phyloP scores from a whole-genome alignment of 1,140 invertebrate genomes.

The Idris sp. region DNA sequence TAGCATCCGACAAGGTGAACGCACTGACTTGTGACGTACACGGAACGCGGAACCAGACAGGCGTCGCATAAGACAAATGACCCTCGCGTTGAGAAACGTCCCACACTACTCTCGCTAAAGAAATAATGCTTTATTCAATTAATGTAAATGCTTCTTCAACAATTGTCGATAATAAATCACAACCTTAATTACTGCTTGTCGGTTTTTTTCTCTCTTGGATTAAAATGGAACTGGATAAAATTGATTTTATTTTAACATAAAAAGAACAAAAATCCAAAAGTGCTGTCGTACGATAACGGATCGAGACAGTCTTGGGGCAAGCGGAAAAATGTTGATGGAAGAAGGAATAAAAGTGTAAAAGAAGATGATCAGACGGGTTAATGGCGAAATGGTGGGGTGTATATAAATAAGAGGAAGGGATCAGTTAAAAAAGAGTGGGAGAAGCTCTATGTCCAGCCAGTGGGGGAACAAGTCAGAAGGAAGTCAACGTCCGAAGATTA shows the following conservation, averaged over 20 bases:
- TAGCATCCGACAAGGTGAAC: slow-evolving; percentile 74
- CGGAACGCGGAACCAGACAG: slow-evolving; percentile 75
- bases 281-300: slow-evolving; percentile 11
- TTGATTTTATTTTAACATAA: no score
- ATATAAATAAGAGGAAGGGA: slow-evolving; percentile 56
- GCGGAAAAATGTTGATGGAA: slow-evolving; percentile 35
- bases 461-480: slow-evolving; percentile 69
- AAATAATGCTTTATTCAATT: slow-evolving; percentile 55
- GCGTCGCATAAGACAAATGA: slow-evolving; percentile 75
- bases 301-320: slow-evolving; percentile 13
- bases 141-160: slow-evolving; percentile 42
- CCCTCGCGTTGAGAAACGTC: slow-evolving; percentile 58
- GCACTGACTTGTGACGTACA: slow-evolving; percentile 74
- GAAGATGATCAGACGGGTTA: slow-evolving; percentile 39
- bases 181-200: no score
- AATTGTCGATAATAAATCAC: slow-evolving; percentile 35
- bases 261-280: no score
- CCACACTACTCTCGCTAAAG: slow-evolving; percentile 34
- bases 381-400: slow-evolving; percentile 24
- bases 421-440: slow-evolving; percentile 61
- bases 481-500: slow-evolving; percentile 79
- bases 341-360: slow-evolving; percentile 43
- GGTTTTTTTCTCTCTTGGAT: no score
- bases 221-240: no score
- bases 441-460: slow-evolving; percentile 46